These are phyloP conservation scores for Blomia tropicalis DNA, from an alignment of 2,888 invertebrate species.

Conservation along the genomic window DNA sequence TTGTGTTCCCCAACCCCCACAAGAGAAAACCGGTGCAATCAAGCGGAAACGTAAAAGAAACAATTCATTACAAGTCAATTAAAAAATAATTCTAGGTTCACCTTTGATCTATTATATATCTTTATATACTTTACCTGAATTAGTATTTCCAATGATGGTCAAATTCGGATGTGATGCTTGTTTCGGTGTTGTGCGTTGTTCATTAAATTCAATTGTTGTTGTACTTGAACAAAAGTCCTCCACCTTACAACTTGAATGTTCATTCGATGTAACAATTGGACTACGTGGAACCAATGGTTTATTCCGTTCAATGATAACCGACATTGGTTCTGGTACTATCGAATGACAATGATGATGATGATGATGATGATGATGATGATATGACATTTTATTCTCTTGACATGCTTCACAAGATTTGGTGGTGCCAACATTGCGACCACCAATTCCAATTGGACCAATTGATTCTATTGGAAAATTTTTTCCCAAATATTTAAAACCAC, in stretches of 20 bases:
- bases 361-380: neutral
- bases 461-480: neutral
- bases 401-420: neutral
- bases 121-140: no score
- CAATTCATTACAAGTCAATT: no score
- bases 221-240: neutral
- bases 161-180: neutral
- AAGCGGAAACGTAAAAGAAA: no score
- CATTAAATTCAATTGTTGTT: neutral
- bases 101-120: no score
- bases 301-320: no score
- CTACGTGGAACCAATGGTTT: slow-evolving; percentile 20
- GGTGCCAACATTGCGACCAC: neutral
- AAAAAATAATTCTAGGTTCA: no score
- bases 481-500: slow-evolving; percentile 5
- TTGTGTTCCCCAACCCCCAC: no score
- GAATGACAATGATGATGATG: neutral
- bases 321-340: neutral
- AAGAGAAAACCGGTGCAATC: no score
- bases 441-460: neutral
- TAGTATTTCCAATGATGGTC: no score
- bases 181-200: neutral
- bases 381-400: neutral
- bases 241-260: slow-evolving; percentile 19
- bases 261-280: slow-evolving; percentile 20